Evolutionary conservation across 2,888 invertebrate species (phyloP), one percentile per base, ranked within the genome.

Genomic region (Crossocerus cetratus): DNA sequence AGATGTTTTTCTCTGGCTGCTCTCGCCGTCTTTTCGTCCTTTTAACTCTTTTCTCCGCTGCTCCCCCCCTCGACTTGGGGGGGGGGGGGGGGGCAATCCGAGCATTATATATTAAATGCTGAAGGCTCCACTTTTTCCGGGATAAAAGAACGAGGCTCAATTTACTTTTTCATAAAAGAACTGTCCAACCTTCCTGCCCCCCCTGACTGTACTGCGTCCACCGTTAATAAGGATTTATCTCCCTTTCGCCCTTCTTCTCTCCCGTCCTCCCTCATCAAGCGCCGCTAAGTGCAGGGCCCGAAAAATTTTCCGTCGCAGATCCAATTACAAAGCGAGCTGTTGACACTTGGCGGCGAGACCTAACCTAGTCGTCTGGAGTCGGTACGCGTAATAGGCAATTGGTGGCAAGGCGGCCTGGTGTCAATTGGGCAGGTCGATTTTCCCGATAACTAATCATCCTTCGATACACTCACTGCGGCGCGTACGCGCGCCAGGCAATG

Each of bases 381-480:
- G 32, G 32, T 32, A 11, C 11, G 32, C 32, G 32, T 8, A 32
- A 32, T 32, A 32, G 8, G 32, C 8, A 32, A 11, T 32, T 11
- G 32, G 11, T 32, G 8, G 32, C 32, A n/a, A n/a, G n/a, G n/a
- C n/a, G n/a, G n/a, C 11, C 8, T 11, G 32, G 32, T 32, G 32
- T 32, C 32, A 32, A 32, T 32, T 32, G 32, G 8, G 32, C 5
- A 32, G 5, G 32, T 32, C 32, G 32, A 32, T 32, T 32, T 32
- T 32, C 32, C 32, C 5, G 32, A 32, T 32, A 32, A 32, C 62
- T 76, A 72, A 80, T 60, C 73, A 75, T 72, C 62, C 71, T 32
- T 65, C 60, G 76, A 64, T 77, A 77, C 60, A 22, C 65, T 70
- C 69, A 74, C 57, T 72, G 65, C 69, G 73, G 66, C 72, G 74